Conservation (phyloP, 2,113 vertebrate genomes). For the Phrynosoma platyrhinos region DNA sequence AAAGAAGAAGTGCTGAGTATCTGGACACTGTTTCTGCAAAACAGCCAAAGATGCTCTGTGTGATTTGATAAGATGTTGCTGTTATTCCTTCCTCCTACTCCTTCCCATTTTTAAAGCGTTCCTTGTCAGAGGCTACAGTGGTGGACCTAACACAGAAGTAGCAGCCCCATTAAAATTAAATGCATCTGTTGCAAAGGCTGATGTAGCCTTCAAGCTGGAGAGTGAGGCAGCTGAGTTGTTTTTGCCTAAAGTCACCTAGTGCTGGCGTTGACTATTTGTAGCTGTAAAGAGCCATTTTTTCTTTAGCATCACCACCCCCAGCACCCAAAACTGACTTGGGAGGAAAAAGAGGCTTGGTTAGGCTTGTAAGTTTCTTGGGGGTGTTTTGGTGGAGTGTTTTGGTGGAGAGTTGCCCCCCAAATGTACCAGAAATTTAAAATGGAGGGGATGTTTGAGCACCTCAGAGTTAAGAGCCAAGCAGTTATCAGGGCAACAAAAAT, state of each 20-base stretch:
- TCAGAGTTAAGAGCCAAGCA: too few species aligned
- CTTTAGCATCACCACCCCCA: too few species aligned
- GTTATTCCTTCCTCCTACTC: background rate
- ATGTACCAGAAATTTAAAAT: too few species aligned
- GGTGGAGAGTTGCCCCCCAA: too few species aligned
- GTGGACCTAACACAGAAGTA: slow-evolving; percentile 27
- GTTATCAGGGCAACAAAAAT: too few species aligned
- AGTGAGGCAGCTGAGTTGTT: too few species aligned
- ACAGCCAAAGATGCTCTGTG: background rate
- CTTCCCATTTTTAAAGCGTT: background rate
- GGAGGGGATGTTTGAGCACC: too few species aligned
- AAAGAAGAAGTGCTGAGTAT: background rate
- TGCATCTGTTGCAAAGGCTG: background rate
- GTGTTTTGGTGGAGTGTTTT: too few species aligned
- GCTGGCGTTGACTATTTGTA: background rate
- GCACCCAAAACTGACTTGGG: too few species aligned
- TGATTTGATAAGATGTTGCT: accelerated
- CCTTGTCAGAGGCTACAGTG: slow-evolving; percentile 24
- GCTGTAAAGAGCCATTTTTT: too few species aligned
- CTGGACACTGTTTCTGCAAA: accelerated
- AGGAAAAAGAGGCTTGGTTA: too few species aligned
- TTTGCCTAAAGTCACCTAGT: background rate
- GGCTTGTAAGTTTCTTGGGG: too few species aligned
- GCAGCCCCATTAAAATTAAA: background rate
- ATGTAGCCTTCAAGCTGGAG: background rate